These are phyloP conservation scores for Brachirus orientalis DNA, from an alignment of 2,113 vertebrate genomes.

Conservation along the genomic window DNA sequence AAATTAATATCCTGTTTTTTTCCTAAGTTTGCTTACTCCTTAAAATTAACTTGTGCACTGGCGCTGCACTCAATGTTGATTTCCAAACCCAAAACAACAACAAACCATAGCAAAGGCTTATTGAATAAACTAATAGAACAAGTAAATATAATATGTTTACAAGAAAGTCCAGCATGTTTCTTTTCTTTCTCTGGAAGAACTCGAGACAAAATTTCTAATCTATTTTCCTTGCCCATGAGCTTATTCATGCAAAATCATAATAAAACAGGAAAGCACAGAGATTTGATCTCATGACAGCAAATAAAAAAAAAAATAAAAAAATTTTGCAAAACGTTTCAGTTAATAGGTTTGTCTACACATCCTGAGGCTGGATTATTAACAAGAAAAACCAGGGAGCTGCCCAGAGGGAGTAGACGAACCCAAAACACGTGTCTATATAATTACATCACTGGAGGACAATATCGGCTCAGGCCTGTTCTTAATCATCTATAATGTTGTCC, in stretches of 20 bases:
- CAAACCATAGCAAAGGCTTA: too few species aligned
- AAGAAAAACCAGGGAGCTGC: too few species aligned
- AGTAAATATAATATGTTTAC: too few species aligned
- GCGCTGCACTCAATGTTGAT: background rate
- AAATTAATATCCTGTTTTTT: background rate
- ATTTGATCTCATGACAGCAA: background rate
- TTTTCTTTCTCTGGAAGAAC: background rate
- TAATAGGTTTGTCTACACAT: background rate
- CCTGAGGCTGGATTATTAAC: too few species aligned
- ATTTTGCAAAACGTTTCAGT: background rate
- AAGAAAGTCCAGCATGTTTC: background rate
- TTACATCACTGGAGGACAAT: background rate
- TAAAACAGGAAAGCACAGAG: background rate
- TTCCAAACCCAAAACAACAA: too few species aligned
- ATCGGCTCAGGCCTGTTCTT: background rate
- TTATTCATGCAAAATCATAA: background rate
- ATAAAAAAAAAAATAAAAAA: too few species aligned
- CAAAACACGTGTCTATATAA: too few species aligned
- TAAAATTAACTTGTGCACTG: background rate
- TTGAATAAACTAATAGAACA: too few species aligned
- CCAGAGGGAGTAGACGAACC: too few species aligned
- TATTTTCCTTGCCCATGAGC: background rate
- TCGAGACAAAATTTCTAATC: background rate
- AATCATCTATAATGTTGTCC: too few species aligned
- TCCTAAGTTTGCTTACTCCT: background rate